These are phyloP conservation scores for Trididemnum miniatum DNA, from an alignment of 23 tunicate species.

Conservation along the genomic window DNA sequence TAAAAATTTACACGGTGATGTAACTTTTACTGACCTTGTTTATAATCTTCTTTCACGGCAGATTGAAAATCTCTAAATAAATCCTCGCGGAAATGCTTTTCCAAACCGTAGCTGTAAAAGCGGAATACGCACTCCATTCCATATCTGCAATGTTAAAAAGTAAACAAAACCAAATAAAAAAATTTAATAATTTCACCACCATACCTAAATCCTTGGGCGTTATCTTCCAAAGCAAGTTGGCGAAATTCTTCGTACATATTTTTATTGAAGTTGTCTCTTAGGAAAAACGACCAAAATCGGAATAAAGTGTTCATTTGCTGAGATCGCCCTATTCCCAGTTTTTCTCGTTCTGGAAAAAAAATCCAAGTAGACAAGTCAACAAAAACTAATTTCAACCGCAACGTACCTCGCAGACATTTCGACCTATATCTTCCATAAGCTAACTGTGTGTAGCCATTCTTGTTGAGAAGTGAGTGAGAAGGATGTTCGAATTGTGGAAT, in stretches of 20 bases:
- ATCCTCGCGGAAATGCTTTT: constrained; percentile 73
- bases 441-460: constrained; percentile 85
- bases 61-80: constrained; percentile 82
- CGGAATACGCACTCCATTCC: constrained; percentile 96
- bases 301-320: constrained; percentile 96
- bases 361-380: no score
- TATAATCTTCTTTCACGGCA: constrained; percentile 70
- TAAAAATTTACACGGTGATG: no score
- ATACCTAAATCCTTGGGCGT: constrained; percentile 70
- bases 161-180: not conserved
- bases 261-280: constrained; percentile 96
- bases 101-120: constrained; percentile 96
- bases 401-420: constrained; percentile 78
- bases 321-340: constrained; percentile 76
- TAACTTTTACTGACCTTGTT: constrained; percentile 53
- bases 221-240: constrained; percentile 68
- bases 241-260: constrained; percentile 92
- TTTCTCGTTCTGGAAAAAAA: constrained; percentile 41
- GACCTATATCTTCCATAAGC: constrained; percentile 71
- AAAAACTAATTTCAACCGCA: not conserved
- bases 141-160: constrained; percentile 51
- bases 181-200: not conserved
- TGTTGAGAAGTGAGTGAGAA: constrained; percentile 72
- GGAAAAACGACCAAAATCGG: constrained; percentile 95
- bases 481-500: constrained; percentile 76